Evolutionary conservation across 2,888 invertebrate genomes (phyloP), one percentile per base, ranked within the genome.

Genomic region (Anthophora plumipes): DNA sequence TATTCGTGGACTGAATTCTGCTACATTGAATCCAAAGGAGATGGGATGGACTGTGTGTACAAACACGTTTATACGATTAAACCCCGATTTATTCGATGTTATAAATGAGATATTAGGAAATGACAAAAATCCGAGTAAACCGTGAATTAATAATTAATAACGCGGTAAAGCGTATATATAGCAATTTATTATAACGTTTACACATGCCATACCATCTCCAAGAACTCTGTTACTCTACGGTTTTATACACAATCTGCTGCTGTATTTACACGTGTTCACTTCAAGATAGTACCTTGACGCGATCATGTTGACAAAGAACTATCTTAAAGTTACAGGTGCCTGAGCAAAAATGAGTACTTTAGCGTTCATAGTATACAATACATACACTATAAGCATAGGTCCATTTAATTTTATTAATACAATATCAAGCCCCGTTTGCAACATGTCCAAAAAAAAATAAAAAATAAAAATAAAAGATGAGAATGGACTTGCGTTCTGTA

Each of bases 291-390:
- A 80, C 81, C 82, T 85, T 84, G 87, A 77, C 85, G n/a, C n/a
- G 70, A 80, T 82, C 59, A 54, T 63, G 57, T 64, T 83, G 82
- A 70, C 83, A 86, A 85, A 76, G 76, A 70, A 81, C 82, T 85
- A 86, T 86, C 83, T 87, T 89, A 37, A 85, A 88, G 87, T n/a
- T 83, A 82, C 85, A 84, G 83, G 87, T 89, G 88, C 86, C 82
- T 86, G 83, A 86, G 84, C 80, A 87, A 89, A 70, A 84, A 84
- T 78, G 81, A 87, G 89, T 89, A 90, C 85, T 90, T 86, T 86
- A 88, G 88, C 83, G 82, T 83, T 89, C 88, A 83, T 88, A 90
- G 86, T 85, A 85, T 87, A 85, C 83, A 87, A 86, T 80, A 85
- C 79, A 77, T 89, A 88, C 80, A 84, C 71, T 82, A 76, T 86